A percentile compares a stretch with the other conserved stretches of the same genome.
Evolutionary conservation across 2,797 vertebrate species (phyloP).

Genomic region (Poeciliopsis infans): DNA sequence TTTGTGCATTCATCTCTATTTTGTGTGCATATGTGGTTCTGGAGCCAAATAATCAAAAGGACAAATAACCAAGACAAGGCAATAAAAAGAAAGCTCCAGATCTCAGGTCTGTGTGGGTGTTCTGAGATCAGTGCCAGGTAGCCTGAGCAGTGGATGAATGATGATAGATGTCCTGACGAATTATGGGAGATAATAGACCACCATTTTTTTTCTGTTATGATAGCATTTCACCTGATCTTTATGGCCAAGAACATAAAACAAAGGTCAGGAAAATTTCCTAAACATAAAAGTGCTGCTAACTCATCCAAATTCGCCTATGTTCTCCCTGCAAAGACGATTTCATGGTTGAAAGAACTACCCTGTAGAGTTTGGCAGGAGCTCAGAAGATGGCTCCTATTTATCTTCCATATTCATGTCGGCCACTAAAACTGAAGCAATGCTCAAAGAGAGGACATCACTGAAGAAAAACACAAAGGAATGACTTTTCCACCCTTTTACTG

Average conservation of each 20-base stretch:
- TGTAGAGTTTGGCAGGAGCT: slow-evolving; percentile 77
- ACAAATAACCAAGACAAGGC: slow-evolving; percentile 53
- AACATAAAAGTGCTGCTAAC: slow-evolving; percentile 69
- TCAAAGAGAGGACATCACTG: slow-evolving; percentile 68
- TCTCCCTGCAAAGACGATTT: slow-evolving; percentile 76
- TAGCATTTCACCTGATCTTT: slow-evolving; percentile 73
- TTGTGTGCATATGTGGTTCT: slow-evolving; percentile 28
- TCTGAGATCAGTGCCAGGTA: slow-evolving; percentile 50
- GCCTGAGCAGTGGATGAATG: slow-evolving; percentile 54
- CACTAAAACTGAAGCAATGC: slow-evolving; percentile 69
- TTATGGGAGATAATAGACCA: slow-evolving; percentile 65
- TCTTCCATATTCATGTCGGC: slow-evolving; percentile 73
- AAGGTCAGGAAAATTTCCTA: slow-evolving; percentile 73
- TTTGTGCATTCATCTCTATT: slow-evolving; percentile 2
- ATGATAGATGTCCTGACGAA: slow-evolving; percentile 72
- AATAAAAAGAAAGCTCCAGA: slow-evolving; percentile 46
- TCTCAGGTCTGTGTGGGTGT: slow-evolving; percentile 48
- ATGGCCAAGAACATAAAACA: slow-evolving; percentile 72
- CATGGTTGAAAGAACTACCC: slow-evolving; percentile 70
- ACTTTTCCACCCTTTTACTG: slow-evolving; percentile 72
- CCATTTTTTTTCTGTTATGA: slow-evolving; percentile 73
- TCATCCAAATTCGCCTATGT: slow-evolving; percentile 70
- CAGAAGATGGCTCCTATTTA: slow-evolving; percentile 72
- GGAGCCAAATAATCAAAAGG: slow-evolving; percentile 48
- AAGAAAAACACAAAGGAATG: slow-evolving; percentile 76